These are phyloP conservation scores for Acanthurus tractus DNA, from an alignment of 2,797 vertebrate species.

Conservation along the genomic window DNA sequence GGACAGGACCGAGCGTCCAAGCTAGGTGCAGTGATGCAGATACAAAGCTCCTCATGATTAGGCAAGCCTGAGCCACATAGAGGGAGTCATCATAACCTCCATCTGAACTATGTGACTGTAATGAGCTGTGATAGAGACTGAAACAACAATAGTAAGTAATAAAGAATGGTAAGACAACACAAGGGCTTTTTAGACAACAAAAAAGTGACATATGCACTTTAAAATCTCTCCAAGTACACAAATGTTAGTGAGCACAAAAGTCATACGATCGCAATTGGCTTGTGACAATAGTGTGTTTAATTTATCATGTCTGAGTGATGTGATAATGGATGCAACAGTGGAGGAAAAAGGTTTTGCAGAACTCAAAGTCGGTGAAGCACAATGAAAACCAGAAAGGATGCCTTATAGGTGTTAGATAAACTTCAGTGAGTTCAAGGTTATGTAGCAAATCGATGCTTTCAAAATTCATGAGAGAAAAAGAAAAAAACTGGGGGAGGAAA, in stretches of 20 bases:
- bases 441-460: constrained; percentile 33
- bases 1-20: constrained; percentile 39
- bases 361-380: constrained; percentile 43
- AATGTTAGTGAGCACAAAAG: constrained; percentile 17
- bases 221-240: constrained; percentile 12
- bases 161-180: constrained; percentile 9
- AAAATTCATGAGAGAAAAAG: constrained; percentile 38
- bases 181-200: constrained; percentile 18
- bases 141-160: constrained; percentile 42
- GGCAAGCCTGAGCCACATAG: constrained; percentile 45
- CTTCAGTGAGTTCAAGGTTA: constrained; percentile 62
- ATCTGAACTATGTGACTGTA: constrained; percentile 51
- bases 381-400: constrained; percentile 38
- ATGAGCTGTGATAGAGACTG: constrained; percentile 47
- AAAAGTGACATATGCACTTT: constrained; percentile 13
- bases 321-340: constrained; percentile 25
- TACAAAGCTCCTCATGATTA: constrained; percentile 66
- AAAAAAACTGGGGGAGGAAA: neutral
- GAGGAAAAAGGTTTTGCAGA: constrained; percentile 28
- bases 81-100: constrained; percentile 48
- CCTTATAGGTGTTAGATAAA: constrained; percentile 34
- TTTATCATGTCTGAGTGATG: constrained; percentile 36
- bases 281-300: constrained; percentile 21
- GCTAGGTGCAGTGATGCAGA: constrained; percentile 61
- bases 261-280: constrained; percentile 4